Conservation (phyloP, 2,113 vertebrate species). For the Zingel zingel region DNA sequence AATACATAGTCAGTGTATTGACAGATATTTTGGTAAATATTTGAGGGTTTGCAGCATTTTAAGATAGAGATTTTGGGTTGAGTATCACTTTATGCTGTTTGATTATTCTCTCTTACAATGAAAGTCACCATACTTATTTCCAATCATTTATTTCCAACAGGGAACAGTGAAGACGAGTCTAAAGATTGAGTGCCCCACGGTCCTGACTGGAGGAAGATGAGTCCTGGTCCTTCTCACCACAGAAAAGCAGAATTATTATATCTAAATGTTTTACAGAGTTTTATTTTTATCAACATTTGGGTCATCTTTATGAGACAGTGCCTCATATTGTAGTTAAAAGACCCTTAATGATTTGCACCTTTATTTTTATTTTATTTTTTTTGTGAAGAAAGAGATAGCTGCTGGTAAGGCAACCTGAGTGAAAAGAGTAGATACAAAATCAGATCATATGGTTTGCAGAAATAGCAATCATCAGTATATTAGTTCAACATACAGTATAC, state of each 20-base stretch:
- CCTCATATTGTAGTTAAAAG: conserved; percentile 78
- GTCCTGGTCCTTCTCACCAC: conserved; percentile 48
- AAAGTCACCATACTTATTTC: not conserved
- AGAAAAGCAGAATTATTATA: conserved; percentile 62
- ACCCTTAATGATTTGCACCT: conserved; percentile 68
- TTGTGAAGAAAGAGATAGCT: conserved; percentile 41
- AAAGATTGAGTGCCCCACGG: conserved; percentile 72
- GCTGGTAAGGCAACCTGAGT: conserved; percentile 42
- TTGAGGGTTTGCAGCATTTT: not conserved
- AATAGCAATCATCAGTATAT: conserved; percentile 58
- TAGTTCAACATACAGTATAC: conserved; percentile 55
- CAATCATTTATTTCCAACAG: conserved; percentile 65
- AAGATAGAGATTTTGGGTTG: not conserved
- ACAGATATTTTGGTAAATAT: not conserved
- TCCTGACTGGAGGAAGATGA: conserved; percentile 38
- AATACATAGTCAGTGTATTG: too few relatives aligned
- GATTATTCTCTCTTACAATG: not conserved
- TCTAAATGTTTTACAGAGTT: conserved; percentile 77
- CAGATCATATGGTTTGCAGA: conserved; percentile 41
- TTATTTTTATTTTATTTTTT: conserved; percentile 36
- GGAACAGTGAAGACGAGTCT: conserved; percentile 82
- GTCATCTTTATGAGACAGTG: conserved; percentile 79
- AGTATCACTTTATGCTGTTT: not conserved
- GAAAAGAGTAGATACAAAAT: conserved; percentile 39
- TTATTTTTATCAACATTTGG: conserved; percentile 74